phyloP scores from a whole-genome alignment of 2,888 invertebrate genomes.

The Drosophila ustulata region DNA sequence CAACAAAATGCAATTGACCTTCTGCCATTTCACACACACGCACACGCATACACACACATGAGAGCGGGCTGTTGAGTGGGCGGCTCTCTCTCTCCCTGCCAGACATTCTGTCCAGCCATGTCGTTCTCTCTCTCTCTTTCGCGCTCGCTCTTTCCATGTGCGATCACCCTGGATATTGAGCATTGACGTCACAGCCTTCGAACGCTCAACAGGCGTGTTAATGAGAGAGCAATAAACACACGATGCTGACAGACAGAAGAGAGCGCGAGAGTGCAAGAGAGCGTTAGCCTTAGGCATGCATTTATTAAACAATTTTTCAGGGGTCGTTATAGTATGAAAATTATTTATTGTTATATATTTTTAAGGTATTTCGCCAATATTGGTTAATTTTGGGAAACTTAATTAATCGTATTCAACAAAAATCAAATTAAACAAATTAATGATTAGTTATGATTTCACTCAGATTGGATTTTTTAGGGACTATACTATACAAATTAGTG shows the following conservation, averaged over 20 bases:
- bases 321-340: no score
- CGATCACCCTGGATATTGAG: slow-evolving; percentile 66
- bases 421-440: no score
- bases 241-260: background rate
- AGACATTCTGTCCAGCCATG: slow-evolving; percentile 71
- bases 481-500: no score
- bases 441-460: no score
- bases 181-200: slow-evolving; percentile 69
- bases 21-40: slow-evolving; percentile 62
- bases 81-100: slow-evolving; percentile 40
- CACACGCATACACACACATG: slow-evolving; percentile 13
- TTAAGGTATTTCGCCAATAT: no score
- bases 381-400: no score
- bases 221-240: slow-evolving; percentile 8
- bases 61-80: slow-evolving; percentile 42
- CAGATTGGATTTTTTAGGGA: no score
- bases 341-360: no score
- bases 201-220: slow-evolving; percentile 35
- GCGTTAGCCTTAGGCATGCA: background rate
- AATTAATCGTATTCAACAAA: no score
- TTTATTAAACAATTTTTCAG: background rate
- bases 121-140: slow-evolving; percentile 9
- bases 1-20: slow-evolving; percentile 83
- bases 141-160: slow-evolving; percentile 31
- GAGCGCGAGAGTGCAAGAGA: background rate